Base-by-base conservation (phyloP, 2,797 vertebrate genomes). In the Sternarchorhynchus goeldii region DNA sequence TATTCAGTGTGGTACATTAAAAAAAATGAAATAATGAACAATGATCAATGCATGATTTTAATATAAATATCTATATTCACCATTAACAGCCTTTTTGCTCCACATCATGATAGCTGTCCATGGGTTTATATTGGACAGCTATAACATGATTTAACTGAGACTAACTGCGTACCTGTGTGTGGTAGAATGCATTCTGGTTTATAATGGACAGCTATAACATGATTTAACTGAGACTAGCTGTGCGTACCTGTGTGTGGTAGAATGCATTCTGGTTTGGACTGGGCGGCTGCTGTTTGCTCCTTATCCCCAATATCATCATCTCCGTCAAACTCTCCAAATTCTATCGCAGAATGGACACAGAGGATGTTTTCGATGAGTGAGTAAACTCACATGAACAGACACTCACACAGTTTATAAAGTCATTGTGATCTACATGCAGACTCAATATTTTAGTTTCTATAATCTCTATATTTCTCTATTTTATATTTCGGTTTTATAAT, bases 191-290 rank as follows among this genome's bases (percentile, higher is more conserved):
- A 25, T 25, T 25, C 25, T 25, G 25, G 25, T 25, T 25, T 25
- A 25, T 25, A 25, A 25, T 25, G 25, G 25, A 25, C 25, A 25
- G 25, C 1, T 25, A 25, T 25, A 25, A 25, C 25, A 25, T 25
- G 25, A 25, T 25, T 25, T 32, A 31, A 39, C 0, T 76, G 16
- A 57, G 8, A 0, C 41, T 55, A 36, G 41, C 32, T 77, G 12
- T 63, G 70, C 74, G 70, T 50, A 10, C 60, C 5, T 68, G n/a
- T 76, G 18, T 64, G 5, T 78, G 90, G 68, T 88, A 99, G 98
- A 99, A 99, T 0, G 94, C 95, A 0, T 98, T 96, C 93, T 99
- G 97, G 97, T 96, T 99, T 79, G 97, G 97, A 86, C 91, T 99
- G 87, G 96, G 95, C 0, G 93, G 94, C 88, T 96, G 95, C 85